Evolutionary conservation across 2,797 vertebrate genomes (phyloP).

Genomic region (Enoplosus armatus): DNA sequence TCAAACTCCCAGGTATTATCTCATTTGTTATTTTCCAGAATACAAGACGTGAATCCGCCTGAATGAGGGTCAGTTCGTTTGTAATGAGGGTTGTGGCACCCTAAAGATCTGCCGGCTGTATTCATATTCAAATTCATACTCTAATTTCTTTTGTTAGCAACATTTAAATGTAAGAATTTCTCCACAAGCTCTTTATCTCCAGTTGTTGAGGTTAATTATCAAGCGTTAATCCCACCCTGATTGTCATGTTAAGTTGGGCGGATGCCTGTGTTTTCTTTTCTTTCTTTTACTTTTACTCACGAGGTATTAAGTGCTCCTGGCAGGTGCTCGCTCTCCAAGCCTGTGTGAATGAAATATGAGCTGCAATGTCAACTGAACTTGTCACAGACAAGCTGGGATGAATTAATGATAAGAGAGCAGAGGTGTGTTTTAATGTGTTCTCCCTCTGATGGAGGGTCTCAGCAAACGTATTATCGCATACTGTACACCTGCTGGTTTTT

Average conservation of each 20-base stretch:
- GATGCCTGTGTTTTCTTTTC: conserved; percentile 60
- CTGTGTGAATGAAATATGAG: conserved; percentile 83
- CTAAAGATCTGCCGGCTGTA: conserved; percentile 35
- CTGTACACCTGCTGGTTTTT: conserved; percentile 70
- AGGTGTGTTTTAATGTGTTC: conserved; percentile 80
- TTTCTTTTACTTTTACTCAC: conserved; percentile 62
- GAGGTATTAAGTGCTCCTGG: conserved; percentile 76
- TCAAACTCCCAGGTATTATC: conserved; percentile 61
- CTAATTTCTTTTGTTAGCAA: conserved; percentile 62
- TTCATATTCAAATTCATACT: conserved; percentile 71
- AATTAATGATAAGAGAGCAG: conserved; percentile 82
- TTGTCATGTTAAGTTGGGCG: conserved; percentile 73
- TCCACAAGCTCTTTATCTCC: conserved; percentile 58
- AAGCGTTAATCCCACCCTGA: conserved; percentile 72
- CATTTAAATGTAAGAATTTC: conserved; percentile 58
- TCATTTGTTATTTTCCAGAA: conserved; percentile 50
- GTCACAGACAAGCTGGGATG: conserved; percentile 82
- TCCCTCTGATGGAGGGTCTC: conserved; percentile 70
- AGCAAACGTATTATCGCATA: conserved; percentile 64
- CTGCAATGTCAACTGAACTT: conserved; percentile 83
- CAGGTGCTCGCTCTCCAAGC: conserved; percentile 73
- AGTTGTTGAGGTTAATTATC: conserved; percentile 76
- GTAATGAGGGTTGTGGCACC: conserved; percentile 46
- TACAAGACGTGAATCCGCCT: conserved; percentile 23
- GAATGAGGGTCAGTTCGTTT: conserved; percentile 61